Percentiles rank a stretch among this genome's conserved stretches.
phyloP scores from a whole-genome alignment of 2,797 vertebrate species.

The Passerculus sandwichensis region DNA sequence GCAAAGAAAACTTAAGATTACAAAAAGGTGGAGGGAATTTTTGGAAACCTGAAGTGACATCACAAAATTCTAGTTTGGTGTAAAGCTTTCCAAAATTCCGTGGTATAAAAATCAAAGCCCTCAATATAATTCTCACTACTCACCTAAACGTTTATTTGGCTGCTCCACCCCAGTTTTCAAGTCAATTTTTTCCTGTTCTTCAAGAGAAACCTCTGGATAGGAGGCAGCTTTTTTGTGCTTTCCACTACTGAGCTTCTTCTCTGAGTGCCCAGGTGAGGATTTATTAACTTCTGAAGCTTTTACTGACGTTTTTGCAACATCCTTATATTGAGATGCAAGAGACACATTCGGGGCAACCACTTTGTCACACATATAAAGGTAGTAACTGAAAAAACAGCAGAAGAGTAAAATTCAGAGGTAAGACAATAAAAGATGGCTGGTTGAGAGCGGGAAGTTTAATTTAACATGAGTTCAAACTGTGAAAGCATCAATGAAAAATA shows the following conservation, averaged over 20 bases:
- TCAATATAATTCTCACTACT: constrained; percentile 10
- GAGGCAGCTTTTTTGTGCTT: constrained; percentile 74
- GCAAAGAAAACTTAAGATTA: background rate
- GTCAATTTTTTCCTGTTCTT: constrained; percentile 81
- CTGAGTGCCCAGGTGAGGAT: constrained; percentile 61
- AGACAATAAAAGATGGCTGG: background rate
- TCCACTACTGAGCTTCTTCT: constrained; percentile 67
- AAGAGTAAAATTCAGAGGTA: constrained; percentile 15
- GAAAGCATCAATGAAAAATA: background rate
- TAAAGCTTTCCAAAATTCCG: background rate
- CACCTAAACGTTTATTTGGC: constrained; percentile 65
- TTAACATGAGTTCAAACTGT: background rate
- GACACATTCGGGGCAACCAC: constrained; percentile 97
- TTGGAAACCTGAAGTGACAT: background rate
- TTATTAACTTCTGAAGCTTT: constrained; percentile 69
- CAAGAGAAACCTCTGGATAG: constrained; percentile 79
- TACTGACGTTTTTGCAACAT: constrained; percentile 70
- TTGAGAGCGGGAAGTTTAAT: background rate
- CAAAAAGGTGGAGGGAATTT: background rate
- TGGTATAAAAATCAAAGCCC: background rate
- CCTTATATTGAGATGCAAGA: constrained; percentile 80
- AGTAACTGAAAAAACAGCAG: constrained; percentile 85
- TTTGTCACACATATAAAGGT: constrained; percentile 97
- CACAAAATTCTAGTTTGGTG: background rate
- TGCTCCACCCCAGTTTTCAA: constrained; percentile 73